These are phyloP conservation scores for Drosophila orosa DNA, from an alignment of 1,140 invertebrate species.

Conservation along the genomic window DNA sequence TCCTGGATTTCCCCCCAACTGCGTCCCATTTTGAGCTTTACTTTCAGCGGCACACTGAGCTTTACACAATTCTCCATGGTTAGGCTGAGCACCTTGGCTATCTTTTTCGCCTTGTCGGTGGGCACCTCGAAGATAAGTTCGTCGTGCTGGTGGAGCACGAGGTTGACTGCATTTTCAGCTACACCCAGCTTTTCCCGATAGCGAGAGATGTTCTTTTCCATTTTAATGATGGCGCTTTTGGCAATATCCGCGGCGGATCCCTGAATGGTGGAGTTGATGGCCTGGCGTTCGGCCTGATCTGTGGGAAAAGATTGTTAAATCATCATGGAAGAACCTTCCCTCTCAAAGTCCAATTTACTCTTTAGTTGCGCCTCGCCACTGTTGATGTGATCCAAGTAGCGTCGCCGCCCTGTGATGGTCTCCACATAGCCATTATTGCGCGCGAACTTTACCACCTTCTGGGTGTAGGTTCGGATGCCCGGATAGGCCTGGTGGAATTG, in stretches of 20 bases:
- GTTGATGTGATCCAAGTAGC: slow-evolving; percentile 92
- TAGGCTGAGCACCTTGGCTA: slow-evolving; percentile 88
- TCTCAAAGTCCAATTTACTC: slow-evolving; percentile 74
- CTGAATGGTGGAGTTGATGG: slow-evolving; percentile 97
- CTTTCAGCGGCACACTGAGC: slow-evolving; percentile 91
- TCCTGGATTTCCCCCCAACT: slow-evolving; percentile 91
- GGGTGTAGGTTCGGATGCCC: slow-evolving; percentile 89
- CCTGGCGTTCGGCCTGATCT: slow-evolving; percentile 97
- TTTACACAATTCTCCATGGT: slow-evolving; percentile 92
- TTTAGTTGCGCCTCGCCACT: slow-evolving; percentile 86
- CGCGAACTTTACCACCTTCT: slow-evolving; percentile 89
- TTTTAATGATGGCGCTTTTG: slow-evolving; percentile 94
- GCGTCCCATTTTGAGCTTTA: slow-evolving; percentile 92
- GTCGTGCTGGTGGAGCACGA: slow-evolving; percentile 97
- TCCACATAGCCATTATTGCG: slow-evolving; percentile 91
- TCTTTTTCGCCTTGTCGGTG: slow-evolving; percentile 86
- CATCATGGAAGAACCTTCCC: neutral
- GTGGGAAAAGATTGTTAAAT: neutral
- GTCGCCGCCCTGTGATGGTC: slow-evolving; percentile 91
- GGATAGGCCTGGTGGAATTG: slow-evolving; percentile 94
- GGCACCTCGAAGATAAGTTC: slow-evolving; percentile 97
- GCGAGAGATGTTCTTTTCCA: slow-evolving; percentile 87
- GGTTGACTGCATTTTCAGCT: slow-evolving; percentile 69
- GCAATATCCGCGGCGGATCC: slow-evolving; percentile 98
- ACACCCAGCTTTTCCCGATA: slow-evolving; percentile 74